phyloP scores from a whole-genome alignment of 2,888 invertebrate species.

The Phymatocera aterrima region DNA sequence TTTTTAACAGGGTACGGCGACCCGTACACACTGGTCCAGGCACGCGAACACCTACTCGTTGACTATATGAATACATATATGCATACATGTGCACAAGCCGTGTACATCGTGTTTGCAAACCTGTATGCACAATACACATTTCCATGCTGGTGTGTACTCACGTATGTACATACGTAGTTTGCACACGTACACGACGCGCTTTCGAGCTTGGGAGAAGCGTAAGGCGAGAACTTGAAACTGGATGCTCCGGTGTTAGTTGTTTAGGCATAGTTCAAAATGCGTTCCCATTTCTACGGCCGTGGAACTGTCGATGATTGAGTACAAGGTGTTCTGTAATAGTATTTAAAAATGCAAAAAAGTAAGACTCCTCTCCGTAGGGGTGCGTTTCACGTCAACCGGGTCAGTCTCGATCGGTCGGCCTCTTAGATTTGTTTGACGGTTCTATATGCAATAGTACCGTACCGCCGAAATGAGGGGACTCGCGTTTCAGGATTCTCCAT shows the following conservation, averaged over 20 bases:
- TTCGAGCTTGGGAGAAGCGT: constrained; percentile 22
- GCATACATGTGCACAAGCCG: not conserved
- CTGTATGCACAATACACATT: not conserved
- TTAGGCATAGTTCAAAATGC: constrained; percentile 31
- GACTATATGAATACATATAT: not conserved
- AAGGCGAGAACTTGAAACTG: constrained; percentile 45
- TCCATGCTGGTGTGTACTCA: constrained; percentile 27
- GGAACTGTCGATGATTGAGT: constrained; percentile 10
- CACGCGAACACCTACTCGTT: constrained; percentile 17
- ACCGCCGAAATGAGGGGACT: no score
- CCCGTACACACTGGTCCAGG: constrained; percentile 37
- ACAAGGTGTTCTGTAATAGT: constrained; percentile 11
- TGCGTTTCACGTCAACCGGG: no score
- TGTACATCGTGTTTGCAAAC: not conserved
- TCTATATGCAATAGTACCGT: no score
- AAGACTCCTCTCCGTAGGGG: no score
- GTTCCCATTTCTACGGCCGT: constrained; percentile 3
- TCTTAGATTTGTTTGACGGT: no score
- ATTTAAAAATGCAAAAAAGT: not conserved
- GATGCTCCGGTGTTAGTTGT: constrained; percentile 23
- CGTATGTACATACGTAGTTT: not conserved
- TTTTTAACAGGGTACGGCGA: constrained; percentile 47
- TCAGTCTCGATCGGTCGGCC: no score
- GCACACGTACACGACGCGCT: not conserved
- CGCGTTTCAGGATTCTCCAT: no score